A percentile compares a stretch with the other conserved stretches of the same genome.
Evolutionary conservation across 1,140 invertebrate genomes (phyloP).

Genomic region (Pectinophora gossypiella): DNA sequence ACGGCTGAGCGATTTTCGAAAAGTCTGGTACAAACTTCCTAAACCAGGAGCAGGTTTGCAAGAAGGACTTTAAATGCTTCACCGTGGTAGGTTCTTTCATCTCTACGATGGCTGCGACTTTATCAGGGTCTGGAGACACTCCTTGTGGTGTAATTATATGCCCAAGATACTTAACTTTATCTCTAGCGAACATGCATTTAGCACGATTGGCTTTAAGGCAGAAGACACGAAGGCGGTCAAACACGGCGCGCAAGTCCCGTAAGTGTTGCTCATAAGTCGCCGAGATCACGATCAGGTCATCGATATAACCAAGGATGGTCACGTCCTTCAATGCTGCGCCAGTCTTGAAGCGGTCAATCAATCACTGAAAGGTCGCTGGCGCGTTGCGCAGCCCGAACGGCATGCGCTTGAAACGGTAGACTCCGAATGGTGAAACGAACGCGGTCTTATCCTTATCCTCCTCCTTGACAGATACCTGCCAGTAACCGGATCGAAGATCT

Average conservation of each 20-base stretch:
- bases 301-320: constrained; percentile 36
- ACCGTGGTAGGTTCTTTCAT: constrained; percentile 27
- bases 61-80: constrained; percentile 17
- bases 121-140: constrained; percentile 32
- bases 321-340: too few species aligned
- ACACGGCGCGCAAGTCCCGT: constrained; percentile 14
- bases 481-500: too few species aligned
- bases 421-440: too few species aligned
- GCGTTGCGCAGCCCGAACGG: too few species aligned
- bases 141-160: constrained; percentile 37
- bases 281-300: constrained; percentile 45
- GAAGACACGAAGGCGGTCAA: constrained; percentile 14
- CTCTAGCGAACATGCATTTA: constrained; percentile 37
- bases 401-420: too few species aligned
- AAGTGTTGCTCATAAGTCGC: constrained; percentile 39
- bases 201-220: constrained; percentile 19
- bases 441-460: too few species aligned
- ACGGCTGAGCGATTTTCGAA: constrained; percentile 44
- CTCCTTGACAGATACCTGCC: too few species aligned
- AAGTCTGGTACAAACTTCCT: too few species aligned
- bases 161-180: constrained; percentile 37
- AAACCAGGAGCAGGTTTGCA: constrained; percentile 39
- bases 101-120: constrained; percentile 35
- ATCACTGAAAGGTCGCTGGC: too few species aligned
- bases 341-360: too few species aligned